Evolutionary conservation across 2,888 invertebrate species (phyloP).

Genomic region (Mellilla xanthometata): DNA sequence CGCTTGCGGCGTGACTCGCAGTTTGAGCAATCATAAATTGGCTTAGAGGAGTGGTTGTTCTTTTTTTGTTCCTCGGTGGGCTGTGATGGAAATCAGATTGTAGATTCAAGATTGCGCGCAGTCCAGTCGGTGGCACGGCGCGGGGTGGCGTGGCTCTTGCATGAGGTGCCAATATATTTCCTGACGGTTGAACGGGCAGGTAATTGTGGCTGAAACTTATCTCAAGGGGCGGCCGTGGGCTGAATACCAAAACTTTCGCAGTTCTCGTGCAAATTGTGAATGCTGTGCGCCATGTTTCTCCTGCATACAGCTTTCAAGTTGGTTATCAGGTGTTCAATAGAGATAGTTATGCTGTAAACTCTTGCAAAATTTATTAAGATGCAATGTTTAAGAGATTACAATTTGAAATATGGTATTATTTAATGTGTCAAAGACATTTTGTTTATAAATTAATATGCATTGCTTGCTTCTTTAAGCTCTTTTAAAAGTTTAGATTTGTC

Average conservation of each 20-base stretch:
- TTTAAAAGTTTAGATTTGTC: no score
- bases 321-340: conserved; percentile 22
- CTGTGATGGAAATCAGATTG: conserved; percentile 56
- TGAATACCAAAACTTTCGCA: conserved; percentile 64
- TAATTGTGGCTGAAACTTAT: conserved; percentile 80
- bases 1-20: conserved; percentile 39
- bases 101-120: conserved; percentile 58
- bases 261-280: conserved; percentile 71
- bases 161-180: conserved; percentile 79
- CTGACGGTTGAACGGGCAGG: conserved; percentile 78
- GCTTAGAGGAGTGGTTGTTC: conserved; percentile 36
- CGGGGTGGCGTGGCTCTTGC: conserved; percentile 50
- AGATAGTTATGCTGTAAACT: conserved; percentile 12
- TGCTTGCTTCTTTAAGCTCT: no score
- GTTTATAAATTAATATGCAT: no score
- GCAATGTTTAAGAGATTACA: no score
- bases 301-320: conserved; percentile 18
- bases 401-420: no score
- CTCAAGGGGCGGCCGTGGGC: conserved; percentile 72
- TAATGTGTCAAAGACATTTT: no score
- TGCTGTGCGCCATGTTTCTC: conserved; percentile 40
- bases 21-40: conserved; percentile 45
- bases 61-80: conserved; percentile 36
- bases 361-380: no score
- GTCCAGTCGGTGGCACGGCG: conserved; percentile 37